Evolutionary conservation across 2,888 invertebrate species (phyloP), one percentile per base, ranked within the genome.

Genomic region (Osmoderma eremita): DNA sequence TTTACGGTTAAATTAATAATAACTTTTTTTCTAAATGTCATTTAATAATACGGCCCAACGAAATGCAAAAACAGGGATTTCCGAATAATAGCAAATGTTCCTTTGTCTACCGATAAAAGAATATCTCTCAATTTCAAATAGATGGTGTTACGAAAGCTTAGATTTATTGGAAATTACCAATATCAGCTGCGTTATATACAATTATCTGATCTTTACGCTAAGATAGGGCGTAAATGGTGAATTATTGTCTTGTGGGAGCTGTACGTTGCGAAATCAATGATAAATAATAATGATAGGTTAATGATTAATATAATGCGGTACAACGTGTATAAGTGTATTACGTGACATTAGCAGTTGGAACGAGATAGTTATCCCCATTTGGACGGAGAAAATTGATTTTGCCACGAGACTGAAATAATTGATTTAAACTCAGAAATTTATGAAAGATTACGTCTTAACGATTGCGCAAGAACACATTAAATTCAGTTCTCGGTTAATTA

Each of bases 151-250:
- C 45, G 18, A 45, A 45, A 17, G 45, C 17, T 45, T 45, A 17
- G 18, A 45, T 45, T 45, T 18, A 45, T 45, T 45, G 18, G 17
- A 45, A 17, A 45, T 45, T 15, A 45, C 17, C 15, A 45, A 45
- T 45, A 45, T 45, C 10, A 17, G 10, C 18, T 17, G 17, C 15
- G 18, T 45, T 8, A 18, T 45, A 45, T 17, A 18, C 17, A 45
- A 45, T 45, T 30, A 30, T 51, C 24, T 51, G 51, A 51, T 51
- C 51, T 51, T 51, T 51, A 51, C 51, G 51, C n/a, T 51, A 13
- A n/a, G 51, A 30, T 51, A 51, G 36, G 30, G 15, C 15, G 15
- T 51, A 30, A 30, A 15, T 24, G 30, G 30, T 51, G 24, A 51
- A 13, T 51, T 51, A 51, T 51, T 30, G 30, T 24, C 13, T 30